These are phyloP conservation scores for Lasioglossum vierecki DNA, from an alignment of 2,888 invertebrate genomes.

Conservation along the genomic window DNA sequence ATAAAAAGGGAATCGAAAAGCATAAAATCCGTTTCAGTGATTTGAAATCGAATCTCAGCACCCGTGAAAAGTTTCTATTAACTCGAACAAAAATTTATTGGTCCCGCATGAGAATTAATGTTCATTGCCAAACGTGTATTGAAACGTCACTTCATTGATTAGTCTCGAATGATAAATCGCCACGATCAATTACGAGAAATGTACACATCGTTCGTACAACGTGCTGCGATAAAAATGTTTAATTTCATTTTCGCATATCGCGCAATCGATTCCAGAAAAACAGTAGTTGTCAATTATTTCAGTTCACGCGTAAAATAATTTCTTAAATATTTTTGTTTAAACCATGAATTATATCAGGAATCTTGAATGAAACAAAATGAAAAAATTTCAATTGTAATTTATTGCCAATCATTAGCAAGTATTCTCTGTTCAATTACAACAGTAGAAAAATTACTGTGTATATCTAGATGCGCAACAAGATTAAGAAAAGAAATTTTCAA, in stretches of 20 bases:
- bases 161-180: neutral
- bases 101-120: neutral
- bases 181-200: neutral
- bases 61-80: neutral
- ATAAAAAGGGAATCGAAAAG: slow-evolving; percentile 15
- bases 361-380: neutral
- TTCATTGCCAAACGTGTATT: neutral
- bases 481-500: neutral
- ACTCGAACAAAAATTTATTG: neutral
- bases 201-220: neutral
- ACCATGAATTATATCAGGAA: neutral
- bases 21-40: slow-evolving; percentile 24
- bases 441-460: neutral
- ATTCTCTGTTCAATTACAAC: neutral
- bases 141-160: neutral
- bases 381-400: neutral
- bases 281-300: neutral
- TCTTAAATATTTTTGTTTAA: neutral
- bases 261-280: neutral
- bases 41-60: neutral
- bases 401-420: neutral
- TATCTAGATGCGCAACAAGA: neutral
- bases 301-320: neutral
- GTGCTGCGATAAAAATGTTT: neutral
- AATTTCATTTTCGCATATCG: neutral